These are phyloP conservation scores for Latheticus oryzae DNA, from an alignment of 2,888 invertebrate species.

Conservation along the genomic window DNA sequence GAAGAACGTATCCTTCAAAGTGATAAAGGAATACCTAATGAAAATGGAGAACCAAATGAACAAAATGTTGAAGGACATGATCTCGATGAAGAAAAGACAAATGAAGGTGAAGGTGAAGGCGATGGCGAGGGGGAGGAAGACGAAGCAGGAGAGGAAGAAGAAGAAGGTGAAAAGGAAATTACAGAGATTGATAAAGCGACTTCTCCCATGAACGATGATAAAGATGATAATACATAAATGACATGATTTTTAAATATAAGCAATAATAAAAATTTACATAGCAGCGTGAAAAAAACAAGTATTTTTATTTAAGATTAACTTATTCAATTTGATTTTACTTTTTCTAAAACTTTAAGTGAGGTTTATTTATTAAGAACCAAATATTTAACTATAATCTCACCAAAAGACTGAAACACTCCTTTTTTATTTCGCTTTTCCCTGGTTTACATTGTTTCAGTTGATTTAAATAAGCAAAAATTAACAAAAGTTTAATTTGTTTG, in stretches of 20 bases:
- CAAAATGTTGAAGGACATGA: constrained; percentile 49
- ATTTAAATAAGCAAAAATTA: no score
- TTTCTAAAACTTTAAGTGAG: no score
- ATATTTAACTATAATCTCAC: no score
- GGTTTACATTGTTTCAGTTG: no score
- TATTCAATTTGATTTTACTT: no score
- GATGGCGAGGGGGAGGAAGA: constrained; percentile 55
- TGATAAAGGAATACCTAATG: constrained; percentile 44
- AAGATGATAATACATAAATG: not conserved
- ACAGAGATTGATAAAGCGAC: constrained; percentile 67
- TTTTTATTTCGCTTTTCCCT: no score
- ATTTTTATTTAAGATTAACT: no score
- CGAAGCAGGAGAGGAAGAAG: constrained; percentile 51
- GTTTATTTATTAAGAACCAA: no score
- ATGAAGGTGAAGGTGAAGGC: constrained; percentile 51
- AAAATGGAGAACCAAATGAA: constrained; percentile 27
- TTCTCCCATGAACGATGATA: constrained; percentile 66
- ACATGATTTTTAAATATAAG: not conserved
- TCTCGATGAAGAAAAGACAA: constrained; percentile 53
- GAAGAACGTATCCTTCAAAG: constrained; percentile 36
- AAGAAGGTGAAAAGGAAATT: constrained; percentile 46
- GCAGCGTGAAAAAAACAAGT: no score
- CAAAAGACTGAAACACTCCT: no score
- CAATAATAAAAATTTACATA: no score
- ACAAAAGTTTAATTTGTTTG: no score